Evolutionary conservation across 2,113 vertebrate species (phyloP).

Genomic region (Pardalotus punctatus): DNA sequence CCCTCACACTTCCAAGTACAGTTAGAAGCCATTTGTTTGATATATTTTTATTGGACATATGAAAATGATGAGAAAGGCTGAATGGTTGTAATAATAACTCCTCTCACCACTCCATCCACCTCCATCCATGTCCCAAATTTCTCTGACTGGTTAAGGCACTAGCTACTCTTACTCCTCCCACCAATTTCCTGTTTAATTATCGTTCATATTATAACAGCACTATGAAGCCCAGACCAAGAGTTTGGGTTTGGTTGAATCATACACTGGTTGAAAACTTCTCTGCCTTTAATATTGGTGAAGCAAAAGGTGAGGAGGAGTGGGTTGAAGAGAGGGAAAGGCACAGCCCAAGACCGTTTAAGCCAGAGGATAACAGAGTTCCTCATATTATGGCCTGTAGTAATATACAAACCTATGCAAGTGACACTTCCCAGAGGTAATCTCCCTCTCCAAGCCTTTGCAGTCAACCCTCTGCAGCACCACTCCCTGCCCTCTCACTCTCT

Average conservation of each 20-base stretch:
- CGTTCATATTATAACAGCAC: neutral
- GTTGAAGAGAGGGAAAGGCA: neutral
- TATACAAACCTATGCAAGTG: neutral
- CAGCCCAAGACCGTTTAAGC: neutral
- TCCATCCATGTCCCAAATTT: neutral
- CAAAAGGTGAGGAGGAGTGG: neutral
- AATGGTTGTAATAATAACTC: neutral
- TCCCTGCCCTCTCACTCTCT: neutral
- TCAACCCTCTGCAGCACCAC: neutral
- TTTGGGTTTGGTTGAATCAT: neutral
- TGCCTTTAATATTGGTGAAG: neutral
- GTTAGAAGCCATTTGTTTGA: neutral
- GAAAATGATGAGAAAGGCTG: neutral
- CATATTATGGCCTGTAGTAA: no score
- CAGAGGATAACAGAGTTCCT: neutral
- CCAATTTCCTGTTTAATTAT: neutral
- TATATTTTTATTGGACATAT: constrained; percentile 15
- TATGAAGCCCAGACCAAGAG: neutral
- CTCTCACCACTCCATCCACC: neutral
- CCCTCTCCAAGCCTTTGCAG: neutral
- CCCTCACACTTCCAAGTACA: neutral
- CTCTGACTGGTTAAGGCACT: neutral
- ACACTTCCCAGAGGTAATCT: neutral
- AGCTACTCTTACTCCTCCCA: neutral
- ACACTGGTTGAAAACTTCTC: neutral